A percentile compares a stretch with the other conserved stretches of the same genome.
phyloP scores from a whole-genome alignment of 2,797 vertebrate genomes.

The Gymnoscopelus microlampas region DNA sequence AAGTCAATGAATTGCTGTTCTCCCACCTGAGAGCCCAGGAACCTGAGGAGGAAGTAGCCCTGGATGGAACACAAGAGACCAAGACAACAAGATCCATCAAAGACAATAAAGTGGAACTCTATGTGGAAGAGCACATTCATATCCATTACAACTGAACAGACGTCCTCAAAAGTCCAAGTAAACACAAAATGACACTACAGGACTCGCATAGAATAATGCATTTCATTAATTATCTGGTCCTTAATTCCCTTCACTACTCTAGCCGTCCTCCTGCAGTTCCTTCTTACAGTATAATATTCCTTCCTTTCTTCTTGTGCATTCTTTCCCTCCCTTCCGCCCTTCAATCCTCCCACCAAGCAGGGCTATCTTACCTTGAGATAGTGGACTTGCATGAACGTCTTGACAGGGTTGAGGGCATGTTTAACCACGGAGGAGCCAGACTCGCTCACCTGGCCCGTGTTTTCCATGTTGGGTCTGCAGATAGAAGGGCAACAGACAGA shows the following conservation, averaged over 20 bases:
- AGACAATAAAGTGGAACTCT: slow-evolving; percentile 6
- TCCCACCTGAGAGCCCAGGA: slow-evolving; percentile 85
- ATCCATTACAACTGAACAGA: slow-evolving; percentile 4
- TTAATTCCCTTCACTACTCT: neutral
- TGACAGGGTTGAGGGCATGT: slow-evolving; percentile 94
- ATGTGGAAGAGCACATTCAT: neutral
- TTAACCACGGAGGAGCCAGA: slow-evolving; percentile 91
- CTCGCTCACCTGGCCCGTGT: slow-evolving; percentile 86
- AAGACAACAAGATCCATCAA: slow-evolving; percentile 36
- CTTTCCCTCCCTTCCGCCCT: neutral
- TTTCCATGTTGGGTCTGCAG: slow-evolving; percentile 91
- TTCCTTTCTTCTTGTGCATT: neutral
- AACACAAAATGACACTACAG: slow-evolving; percentile 5
- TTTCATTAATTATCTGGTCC: slow-evolving; percentile 1
- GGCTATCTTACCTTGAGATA: slow-evolving; percentile 90
- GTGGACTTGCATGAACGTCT: slow-evolving; percentile 96
- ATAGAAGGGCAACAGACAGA: slow-evolving; percentile 32
- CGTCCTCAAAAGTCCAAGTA: neutral
- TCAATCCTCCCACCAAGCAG: neutral
- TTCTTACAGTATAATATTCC: neutral
- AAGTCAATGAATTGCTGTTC: slow-evolving; percentile 85
- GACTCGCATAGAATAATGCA: neutral
- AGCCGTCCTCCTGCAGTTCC: neutral
- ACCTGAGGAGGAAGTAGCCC: slow-evolving; percentile 95
- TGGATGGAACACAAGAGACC: slow-evolving; percentile 61